Base-by-base conservation (phyloP, 2,113 vertebrate genomes). In the Ageneiosus marmoratus region DNA sequence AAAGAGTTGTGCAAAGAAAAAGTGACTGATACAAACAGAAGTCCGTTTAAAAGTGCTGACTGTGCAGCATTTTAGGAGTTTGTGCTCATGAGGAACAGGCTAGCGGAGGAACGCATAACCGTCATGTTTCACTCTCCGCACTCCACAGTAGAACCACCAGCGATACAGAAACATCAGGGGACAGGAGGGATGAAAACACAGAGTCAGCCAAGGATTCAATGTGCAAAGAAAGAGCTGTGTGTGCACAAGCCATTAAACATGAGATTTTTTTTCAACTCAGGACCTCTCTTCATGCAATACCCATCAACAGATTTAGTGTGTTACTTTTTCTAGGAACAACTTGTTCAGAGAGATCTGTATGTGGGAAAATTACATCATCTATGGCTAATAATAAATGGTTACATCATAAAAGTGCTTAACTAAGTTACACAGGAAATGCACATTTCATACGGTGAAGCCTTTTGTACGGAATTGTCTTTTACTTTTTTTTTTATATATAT, bases 111-210 rank as follows among this genome's bases (percentile, higher is more conserved):
- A 89, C 86, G 87, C 80, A 82, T 80, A 67, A 86, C 87, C 77
- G 86, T 91, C 88, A 88, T 86, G 86, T 87, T 89, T 89, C 77
- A 84, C 87, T 86, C 77, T 72, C 32, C 29, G 63, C 79, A 88
- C 87, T 92, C 82, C 82, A 65, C 63, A 55, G 11, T 2, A 34
- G 32, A 76, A 76, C 50, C 32, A 53, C 29, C 83, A 75, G 4
- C 48, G 79, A 87, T 13, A 29, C 73, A 34, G 50, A 34, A 76
- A 37, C 50, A 79, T 76, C 70, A 76, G 4, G 3, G 51, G 53
- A 79, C 8, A 48, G 12, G 22, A 58, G 53, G 53, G 24, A 63
- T 44, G 10, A 46, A 27, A 63, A 50, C 22, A 65, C 44, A 32
- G 58, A 79, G 58, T 32, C 44, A 65, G 56, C 56, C 77, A 13